Evolutionary conservation across 23 tunicate species (phyloP).

Genomic region (Halocynthia aurantium): DNA sequence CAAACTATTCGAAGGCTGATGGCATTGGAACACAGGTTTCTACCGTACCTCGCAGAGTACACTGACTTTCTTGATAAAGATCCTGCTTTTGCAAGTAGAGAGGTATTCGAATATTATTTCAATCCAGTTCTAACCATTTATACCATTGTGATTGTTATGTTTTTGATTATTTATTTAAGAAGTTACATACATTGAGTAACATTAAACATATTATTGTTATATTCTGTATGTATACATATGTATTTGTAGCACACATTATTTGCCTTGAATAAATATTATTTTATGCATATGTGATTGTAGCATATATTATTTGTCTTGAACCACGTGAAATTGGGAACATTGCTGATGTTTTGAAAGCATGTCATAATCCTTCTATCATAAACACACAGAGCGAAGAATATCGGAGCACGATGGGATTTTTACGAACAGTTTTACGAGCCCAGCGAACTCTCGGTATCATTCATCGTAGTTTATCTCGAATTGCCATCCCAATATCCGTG

Average conservation of each 20-base stretch:
- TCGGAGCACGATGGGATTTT: slow-evolving; percentile 11
- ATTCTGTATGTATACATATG: too few relatives aligned
- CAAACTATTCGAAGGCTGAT: slow-evolving; percentile 12
- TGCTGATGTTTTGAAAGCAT: too few relatives aligned
- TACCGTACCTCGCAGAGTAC: slow-evolving; percentile 30
- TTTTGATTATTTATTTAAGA: too few relatives aligned
- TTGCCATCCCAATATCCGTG: slow-evolving; percentile 54
- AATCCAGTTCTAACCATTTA: too few relatives aligned
- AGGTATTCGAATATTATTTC: slow-evolving; percentile 1
- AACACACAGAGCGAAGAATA: slow-evolving; percentile 44
- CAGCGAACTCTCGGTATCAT: slow-evolving; percentile 43
- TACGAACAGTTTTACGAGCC: slow-evolving; percentile 23
- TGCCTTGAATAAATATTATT: too few relatives aligned
- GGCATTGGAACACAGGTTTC: slow-evolving; percentile 27
- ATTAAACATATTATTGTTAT: too few relatives aligned
- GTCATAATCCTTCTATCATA: background rate
- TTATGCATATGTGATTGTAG: too few relatives aligned
- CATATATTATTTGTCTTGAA: too few relatives aligned
- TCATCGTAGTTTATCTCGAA: slow-evolving; percentile 27
- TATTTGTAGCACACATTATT: too few relatives aligned
- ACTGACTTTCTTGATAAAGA: slow-evolving; percentile 36
- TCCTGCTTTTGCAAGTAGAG: slow-evolving; percentile 46
- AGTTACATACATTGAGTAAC: too few relatives aligned
- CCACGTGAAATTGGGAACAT: too few relatives aligned
- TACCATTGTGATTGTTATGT: too few relatives aligned